Evolutionary conservation across 2,888 invertebrate species (phyloP), one percentile per base, ranked within the genome.

Genomic region (Thera britannica): DNA sequence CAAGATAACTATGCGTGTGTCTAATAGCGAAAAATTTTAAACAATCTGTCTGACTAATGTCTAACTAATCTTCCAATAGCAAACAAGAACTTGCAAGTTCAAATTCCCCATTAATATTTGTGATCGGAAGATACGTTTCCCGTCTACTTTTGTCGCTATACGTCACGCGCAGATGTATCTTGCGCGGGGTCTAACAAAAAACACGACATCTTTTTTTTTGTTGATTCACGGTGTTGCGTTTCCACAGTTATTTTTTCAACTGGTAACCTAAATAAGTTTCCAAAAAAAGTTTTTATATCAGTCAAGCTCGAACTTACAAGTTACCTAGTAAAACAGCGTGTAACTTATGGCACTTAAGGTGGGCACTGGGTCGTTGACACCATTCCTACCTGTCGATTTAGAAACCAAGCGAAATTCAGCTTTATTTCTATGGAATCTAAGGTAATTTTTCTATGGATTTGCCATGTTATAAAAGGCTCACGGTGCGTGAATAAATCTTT

Each of bases 321-420:
- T 56, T 76, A 79, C 77, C 75, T 62, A 77, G 76, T 78, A 78
- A 81, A 83, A 80, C 79, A 83, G 81, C 81, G 80, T 81, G 82
- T 83, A 78, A 79, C 81, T 79, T 82, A 83, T 65, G 60, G 58
- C 58, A 79, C 79, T 46, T 46, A 46, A 79, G 81, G 71, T 79
- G 74, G 75, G 59, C 73, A 75, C 67, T 75, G 65, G 88, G 83
- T 85, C 87, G 70, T 81, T 82, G 87, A 80, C 89, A 83, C 83
- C 83, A 84, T 84, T 86, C 79, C 77, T 65, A 72, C 71, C 72
- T 70, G 70, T 12, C 68, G 12, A 58, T 58, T 34, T 60, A 35
- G 11, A 56, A 23, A 71, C 55, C 69, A 68, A 46, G 44, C 44
- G 2, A 73, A 49, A 69, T 54, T 66, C 61, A 9, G 59, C 69